phyloP scores from a whole-genome alignment of 2,888 invertebrate species.

The Dicyrtomina minuta region DNA sequence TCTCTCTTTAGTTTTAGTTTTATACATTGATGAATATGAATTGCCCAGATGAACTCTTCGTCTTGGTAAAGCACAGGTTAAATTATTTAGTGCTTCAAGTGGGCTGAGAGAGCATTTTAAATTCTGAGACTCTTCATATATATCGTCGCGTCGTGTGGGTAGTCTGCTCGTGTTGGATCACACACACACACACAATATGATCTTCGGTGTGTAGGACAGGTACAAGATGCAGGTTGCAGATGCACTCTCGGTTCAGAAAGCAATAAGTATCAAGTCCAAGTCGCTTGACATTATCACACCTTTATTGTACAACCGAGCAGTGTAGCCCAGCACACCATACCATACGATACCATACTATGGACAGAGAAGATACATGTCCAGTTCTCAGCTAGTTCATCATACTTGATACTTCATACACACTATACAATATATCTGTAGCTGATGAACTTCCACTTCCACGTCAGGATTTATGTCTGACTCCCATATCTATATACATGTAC shows the following conservation, averaged over 20 bases:
- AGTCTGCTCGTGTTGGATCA: constrained; percentile 8
- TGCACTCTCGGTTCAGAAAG: constrained; percentile 22
- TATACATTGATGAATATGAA: constrained; percentile 24
- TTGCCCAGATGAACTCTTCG: constrained; percentile 17
- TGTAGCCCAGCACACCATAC: neutral
- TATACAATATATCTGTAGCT: neutral
- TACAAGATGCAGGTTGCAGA: constrained; percentile 24
- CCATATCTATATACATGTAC: no score
- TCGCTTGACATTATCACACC: constrained; percentile 31
- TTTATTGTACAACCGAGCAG: neutral
- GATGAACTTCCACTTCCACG: no score
- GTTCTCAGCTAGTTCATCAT: neutral
- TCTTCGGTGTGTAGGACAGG: constrained; percentile 21
- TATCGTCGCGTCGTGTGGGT: constrained; percentile 7
- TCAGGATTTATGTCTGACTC: no score
- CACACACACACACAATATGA: neutral
- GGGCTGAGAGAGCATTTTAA: neutral
- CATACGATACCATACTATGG: neutral
- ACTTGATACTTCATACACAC: neutral
- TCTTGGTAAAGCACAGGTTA: constrained; percentile 7
- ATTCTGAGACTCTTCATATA: neutral
- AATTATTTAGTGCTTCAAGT: constrained; percentile 17
- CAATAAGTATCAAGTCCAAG: constrained; percentile 10
- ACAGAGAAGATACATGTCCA: neutral
- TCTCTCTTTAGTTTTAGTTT: constrained; percentile 6